phyloP scores from a whole-genome alignment of 2,113 vertebrate genomes.

The Myrmecobius fasciatus region DNA sequence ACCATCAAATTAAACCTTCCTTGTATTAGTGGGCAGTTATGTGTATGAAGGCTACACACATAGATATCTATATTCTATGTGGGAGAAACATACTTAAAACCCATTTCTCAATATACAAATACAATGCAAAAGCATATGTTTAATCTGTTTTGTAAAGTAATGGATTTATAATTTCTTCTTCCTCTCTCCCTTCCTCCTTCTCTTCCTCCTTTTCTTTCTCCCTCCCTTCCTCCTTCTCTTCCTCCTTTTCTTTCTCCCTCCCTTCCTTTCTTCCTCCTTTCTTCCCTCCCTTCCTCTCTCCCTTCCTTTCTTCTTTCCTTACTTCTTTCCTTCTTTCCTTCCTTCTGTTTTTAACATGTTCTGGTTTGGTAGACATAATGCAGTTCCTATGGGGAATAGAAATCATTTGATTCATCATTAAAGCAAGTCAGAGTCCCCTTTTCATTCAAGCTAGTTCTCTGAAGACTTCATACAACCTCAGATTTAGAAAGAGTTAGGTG shows the following conservation, averaged over 20 bases:
- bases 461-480: conserved; percentile 28
- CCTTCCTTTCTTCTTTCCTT: too few relatives aligned
- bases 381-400: background rate
- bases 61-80: background rate
- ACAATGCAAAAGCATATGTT: background rate
- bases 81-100: background rate
- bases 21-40: background rate
- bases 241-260: too few relatives aligned
- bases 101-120: background rate
- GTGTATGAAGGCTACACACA: background rate
- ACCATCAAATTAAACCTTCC: background rate
- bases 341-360: background rate
- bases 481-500: conserved; percentile 16
- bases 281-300: too few relatives aligned
- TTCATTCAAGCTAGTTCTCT: background rate
- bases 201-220: too few relatives aligned
- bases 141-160: background rate
- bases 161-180: background rate
- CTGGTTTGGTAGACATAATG: background rate
- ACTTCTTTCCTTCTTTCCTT: background rate
- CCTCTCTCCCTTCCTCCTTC: too few relatives aligned
- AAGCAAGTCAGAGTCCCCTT: background rate
- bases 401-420: background rate
- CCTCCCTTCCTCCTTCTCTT: too few relatives aligned
- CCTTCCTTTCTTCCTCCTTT: too few relatives aligned